A percentile compares a stretch with the other conserved stretches of the same genome.
Conservation (phyloP, 2,797 vertebrate genomes). For the Eulemur albifrons region DNA sequence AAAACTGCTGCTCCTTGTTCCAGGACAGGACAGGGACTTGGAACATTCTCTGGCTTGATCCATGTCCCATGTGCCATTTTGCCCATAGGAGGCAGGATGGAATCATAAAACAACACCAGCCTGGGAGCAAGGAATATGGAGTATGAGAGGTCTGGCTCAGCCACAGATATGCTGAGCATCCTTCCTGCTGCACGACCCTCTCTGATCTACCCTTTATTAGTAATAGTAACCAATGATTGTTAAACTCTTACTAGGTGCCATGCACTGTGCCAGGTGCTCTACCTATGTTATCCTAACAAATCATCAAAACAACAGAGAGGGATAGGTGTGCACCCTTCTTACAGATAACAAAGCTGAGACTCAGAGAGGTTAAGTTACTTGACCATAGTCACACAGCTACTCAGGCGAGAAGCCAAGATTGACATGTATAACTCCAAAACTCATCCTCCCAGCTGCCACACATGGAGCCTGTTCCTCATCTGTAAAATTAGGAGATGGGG, state of each 20-base stretch:
- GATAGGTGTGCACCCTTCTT: neutral
- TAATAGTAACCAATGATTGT: accelerated
- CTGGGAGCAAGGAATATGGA: neutral
- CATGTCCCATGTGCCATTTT: neutral
- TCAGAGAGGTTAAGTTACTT: constrained; percentile 2
- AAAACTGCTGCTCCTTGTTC: neutral
- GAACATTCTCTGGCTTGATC: neutral
- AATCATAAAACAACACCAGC: no score
- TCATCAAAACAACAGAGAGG: neutral
- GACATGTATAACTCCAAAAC: neutral
- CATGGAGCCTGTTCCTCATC: neutral
- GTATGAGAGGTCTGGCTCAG: neutral
- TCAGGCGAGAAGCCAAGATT: neutral
- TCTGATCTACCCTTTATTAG: neutral
- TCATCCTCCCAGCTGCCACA: neutral
- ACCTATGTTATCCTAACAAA: neutral
- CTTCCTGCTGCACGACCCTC: neutral
- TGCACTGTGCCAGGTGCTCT: neutral
- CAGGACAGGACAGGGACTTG: neutral
- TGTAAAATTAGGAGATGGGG: neutral
- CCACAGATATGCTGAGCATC: neutral
- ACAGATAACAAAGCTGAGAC: neutral
- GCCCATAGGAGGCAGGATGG: neutral
- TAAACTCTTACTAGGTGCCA: neutral
- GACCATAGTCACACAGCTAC: neutral